phyloP scores from a whole-genome alignment of 2,113 vertebrate species.

The Apistogramma diplotaenia region DNA sequence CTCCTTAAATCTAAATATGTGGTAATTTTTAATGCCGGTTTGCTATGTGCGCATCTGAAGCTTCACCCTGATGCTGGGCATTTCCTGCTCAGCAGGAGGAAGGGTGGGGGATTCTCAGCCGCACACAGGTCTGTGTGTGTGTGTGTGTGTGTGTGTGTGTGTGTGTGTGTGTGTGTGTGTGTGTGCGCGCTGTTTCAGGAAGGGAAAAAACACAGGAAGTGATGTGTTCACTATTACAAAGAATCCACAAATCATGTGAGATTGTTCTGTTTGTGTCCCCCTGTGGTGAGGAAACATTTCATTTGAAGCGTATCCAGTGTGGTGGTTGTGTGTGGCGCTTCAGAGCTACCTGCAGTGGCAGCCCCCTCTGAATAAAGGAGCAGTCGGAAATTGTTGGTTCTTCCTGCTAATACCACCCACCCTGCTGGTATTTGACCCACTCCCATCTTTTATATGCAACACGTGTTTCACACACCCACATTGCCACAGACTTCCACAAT shows the following conservation, averaged over 20 bases:
- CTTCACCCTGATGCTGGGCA: conserved; percentile 32
- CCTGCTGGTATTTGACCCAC: background rate
- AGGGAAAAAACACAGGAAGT: conserved; percentile 43
- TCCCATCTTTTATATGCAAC: background rate
- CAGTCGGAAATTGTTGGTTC: no score
- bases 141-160: background rate
- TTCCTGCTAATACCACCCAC: no score
- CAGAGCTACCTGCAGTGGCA: no score
- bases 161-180: conserved; percentile 26
- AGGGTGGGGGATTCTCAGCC: conserved; percentile 22
- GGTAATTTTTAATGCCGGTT: background rate
- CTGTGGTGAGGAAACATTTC: background rate
- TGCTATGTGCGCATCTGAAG: conserved; percentile 41
- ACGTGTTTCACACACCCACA: background rate
- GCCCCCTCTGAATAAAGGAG: no score
- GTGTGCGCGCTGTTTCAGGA: background rate
- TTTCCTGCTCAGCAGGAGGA: conserved; percentile 73
- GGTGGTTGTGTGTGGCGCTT: background rate
- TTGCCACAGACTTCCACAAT: background rate
- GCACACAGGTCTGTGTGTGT: conserved; percentile 48
- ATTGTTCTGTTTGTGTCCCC: background rate
- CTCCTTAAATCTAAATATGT: background rate
- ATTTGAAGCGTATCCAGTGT: background rate
- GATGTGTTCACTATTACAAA: background rate
- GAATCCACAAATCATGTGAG: background rate